Percentiles rank a stretch among this genome's conserved stretches.
Evolutionary conservation across 1,140 invertebrate species (phyloP).

Genomic region (Riptortus pedestris): DNA sequence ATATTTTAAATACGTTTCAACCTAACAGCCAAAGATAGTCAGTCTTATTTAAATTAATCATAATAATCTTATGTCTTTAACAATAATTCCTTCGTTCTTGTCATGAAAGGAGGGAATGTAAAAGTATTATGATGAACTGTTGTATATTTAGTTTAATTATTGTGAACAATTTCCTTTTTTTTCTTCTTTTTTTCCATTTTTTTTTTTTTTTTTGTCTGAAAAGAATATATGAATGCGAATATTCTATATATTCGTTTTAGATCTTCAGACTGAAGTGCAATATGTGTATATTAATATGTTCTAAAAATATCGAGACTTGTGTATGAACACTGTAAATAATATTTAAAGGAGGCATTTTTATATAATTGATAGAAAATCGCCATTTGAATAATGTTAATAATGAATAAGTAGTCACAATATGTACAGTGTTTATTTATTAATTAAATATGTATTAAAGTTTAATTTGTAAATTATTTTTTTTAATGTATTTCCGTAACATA

Average conservation of each 20-base stretch:
- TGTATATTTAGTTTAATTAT: neutral
- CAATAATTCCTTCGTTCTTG: neutral
- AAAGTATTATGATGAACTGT: constrained; percentile 12
- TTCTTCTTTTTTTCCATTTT: no score
- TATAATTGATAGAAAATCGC: neutral
- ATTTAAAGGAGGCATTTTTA: constrained; percentile 1
- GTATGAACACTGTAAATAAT: constrained; percentile 12
- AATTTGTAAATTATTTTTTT: constrained; percentile 29
- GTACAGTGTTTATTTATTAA: constrained; percentile 25
- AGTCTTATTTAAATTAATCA: constrained; percentile 11
- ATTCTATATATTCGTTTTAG: neutral
- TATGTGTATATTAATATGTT: constrained; percentile 15
- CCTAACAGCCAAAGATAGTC: constrained; percentile 22
- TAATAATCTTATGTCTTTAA: neutral
- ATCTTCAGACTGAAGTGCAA: constrained; percentile 23
- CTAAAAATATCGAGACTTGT: neutral
- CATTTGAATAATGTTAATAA: constrained; percentile 1
- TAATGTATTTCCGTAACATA: constrained; percentile 29
- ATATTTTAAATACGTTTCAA: constrained; percentile 2
- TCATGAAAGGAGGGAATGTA: neutral
- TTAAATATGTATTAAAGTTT: constrained; percentile 22
- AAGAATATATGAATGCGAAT: neutral
- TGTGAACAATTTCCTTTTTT: no score
- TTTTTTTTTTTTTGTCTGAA: neutral
- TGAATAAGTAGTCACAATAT: constrained; percentile 12